A percentile compares a stretch with the other conserved stretches of the same genome.
Conservation (phyloP, 2,797 vertebrate species). For the Vultur gryphus region DNA sequence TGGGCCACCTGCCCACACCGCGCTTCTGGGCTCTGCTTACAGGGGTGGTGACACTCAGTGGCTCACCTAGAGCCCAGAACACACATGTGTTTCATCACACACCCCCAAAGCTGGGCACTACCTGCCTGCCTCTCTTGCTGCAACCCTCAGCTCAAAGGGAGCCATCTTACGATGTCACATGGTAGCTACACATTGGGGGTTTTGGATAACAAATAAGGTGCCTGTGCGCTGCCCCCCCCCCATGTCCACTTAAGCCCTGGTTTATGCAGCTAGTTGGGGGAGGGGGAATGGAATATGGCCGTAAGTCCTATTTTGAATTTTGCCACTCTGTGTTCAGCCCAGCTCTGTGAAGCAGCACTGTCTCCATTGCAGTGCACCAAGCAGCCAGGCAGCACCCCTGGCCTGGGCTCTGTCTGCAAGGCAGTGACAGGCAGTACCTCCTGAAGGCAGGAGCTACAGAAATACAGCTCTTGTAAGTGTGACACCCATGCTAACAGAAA, state of each 20-base stretch:
- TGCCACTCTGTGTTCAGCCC: background rate
- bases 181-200: too few relatives aligned
- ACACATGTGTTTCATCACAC: background rate
- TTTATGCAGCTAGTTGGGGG: background rate
- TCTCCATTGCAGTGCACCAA: rapidly evolving
- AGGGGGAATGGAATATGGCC: background rate
- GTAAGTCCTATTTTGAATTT: too few relatives aligned
- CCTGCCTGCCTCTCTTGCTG: background rate
- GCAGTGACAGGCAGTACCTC: background rate
- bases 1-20: background rate
- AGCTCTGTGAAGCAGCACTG: background rate
- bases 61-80: too few relatives aligned
- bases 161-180: too few relatives aligned
- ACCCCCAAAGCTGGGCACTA: background rate
- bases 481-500: background rate
- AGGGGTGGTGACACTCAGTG: background rate
- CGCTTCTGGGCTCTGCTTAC: background rate
- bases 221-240: too few relatives aligned
- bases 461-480: background rate
- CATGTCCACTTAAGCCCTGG: background rate
- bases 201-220: background rate
- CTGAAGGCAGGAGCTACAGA: background rate
- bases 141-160: background rate
- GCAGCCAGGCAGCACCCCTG: background rate
- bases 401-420: background rate